These are phyloP conservation scores for Vulpes vulpes DNA, from an alignment of 2,113 vertebrate species.

Conservation along the genomic window DNA sequence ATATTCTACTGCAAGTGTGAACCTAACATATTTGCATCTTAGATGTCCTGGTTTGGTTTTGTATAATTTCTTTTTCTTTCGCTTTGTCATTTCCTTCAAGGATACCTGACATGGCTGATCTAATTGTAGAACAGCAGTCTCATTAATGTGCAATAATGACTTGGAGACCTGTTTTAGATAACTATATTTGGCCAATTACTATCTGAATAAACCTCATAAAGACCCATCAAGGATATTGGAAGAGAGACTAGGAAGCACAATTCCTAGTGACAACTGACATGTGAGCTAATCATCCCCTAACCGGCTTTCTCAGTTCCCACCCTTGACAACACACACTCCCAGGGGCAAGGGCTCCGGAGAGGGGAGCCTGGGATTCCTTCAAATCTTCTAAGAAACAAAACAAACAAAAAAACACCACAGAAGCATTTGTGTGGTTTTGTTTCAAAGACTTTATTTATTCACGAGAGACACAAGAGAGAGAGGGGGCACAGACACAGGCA, in stretches of 20 bases:
- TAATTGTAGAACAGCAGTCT: neutral
- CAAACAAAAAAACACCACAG: neutral
- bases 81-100: slow-evolving; percentile 4
- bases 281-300: neutral
- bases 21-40: neutral
- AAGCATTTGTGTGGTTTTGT: neutral
- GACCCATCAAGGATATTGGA: neutral
- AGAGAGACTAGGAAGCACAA: neutral
- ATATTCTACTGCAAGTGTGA: neutral
- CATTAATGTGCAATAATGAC: neutral
- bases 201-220: neutral
- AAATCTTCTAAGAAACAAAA: slow-evolving; percentile 1
- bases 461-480: too few relatives aligned
- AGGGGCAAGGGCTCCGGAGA: neutral
- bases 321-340: neutral
- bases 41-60: neutral
- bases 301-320: neutral
- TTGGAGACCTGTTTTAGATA: slow-evolving; percentile 46
- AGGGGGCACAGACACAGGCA: too few relatives aligned
- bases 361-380: neutral
- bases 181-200: neutral
- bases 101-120: neutral
- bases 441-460: too few relatives aligned
- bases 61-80: neutral
- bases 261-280: neutral